Percentiles rank a stretch among this genome's conserved stretches.
Evolutionary conservation across 1,140 invertebrate genomes (phyloP).

Genomic region (Orius laevigatus): DNA sequence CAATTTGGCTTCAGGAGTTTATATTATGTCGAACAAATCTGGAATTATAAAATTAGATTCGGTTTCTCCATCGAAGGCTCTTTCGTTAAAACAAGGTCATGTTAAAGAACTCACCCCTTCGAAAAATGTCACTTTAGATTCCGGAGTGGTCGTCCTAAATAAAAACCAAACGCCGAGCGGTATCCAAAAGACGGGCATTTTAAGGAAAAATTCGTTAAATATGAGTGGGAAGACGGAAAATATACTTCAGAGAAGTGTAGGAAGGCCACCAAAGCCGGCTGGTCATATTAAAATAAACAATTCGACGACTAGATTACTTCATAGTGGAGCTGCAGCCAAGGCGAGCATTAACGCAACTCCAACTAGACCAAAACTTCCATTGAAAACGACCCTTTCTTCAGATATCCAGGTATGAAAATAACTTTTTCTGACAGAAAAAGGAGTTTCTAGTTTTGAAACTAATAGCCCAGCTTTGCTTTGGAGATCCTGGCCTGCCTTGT

Average conservation of each 20-base stretch:
- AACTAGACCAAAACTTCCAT: background rate
- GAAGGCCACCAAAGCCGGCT: constrained; percentile 5
- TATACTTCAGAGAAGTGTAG: background rate
- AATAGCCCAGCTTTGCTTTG: too few species aligned
- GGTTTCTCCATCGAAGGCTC: constrained; percentile 16
- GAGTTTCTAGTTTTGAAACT: too few species aligned
- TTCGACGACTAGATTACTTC: constrained; percentile 9
- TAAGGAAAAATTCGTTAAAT: constrained; percentile 6
- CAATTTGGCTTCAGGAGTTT: constrained; percentile 33
- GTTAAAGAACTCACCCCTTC: constrained; percentile 9
- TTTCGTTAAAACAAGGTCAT: constrained; percentile 11
- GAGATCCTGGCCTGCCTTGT: too few species aligned
- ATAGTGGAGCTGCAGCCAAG: too few species aligned
- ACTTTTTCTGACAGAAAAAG: too few species aligned
- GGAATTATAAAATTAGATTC: constrained; percentile 20
- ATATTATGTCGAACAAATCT: constrained; percentile 54
- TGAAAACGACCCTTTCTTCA: too few species aligned
- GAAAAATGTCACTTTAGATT: background rate
- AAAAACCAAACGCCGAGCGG: constrained; percentile 2
- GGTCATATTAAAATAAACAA: background rate
- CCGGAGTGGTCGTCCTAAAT: constrained; percentile 3
- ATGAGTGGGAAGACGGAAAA: too few species aligned
- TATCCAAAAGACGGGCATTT: constrained; percentile 9
- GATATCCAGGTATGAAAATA: too few species aligned
- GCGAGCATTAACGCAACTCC: background rate